Base-by-base conservation (phyloP, 2,113 vertebrate genomes). In the Formicarius rufipectus region DNA sequence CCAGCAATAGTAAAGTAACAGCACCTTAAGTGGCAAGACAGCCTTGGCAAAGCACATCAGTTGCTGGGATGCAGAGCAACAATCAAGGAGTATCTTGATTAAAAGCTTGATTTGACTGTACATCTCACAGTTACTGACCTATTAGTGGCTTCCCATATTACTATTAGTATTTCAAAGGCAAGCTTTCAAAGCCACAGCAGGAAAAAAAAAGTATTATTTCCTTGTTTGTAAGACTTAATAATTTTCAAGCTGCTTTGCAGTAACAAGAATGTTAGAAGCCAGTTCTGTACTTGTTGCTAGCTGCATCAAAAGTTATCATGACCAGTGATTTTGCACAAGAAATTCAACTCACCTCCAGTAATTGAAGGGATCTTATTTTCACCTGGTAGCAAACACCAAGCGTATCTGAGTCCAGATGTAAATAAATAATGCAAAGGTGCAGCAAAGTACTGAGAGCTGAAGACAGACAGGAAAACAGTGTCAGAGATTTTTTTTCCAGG, bases 1-100 rank as follows among this genome's bases (percentile, higher is more conserved):
- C 56, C 50, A 71, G 50, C 22, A 66, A 14, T 35, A 74, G 22
- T 23, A n/a, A 3, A 20, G 23, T 31, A 56, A 73, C 0, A 0
- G 24, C 20, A 58, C 17, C 2, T 0, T 31, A 66, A 55, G 16
- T 37, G 30, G 56, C 62, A 50, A 67, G 30, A 10, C 37, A 91
- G 27, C 35, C 45, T 37, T 52, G 19, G 49, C 69, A 58, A 72
- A 63, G 31, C 28, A 53, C 28, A 44, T 49, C 15, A 22, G 8
- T 64, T 56, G 39, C 30, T n/a, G 7, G n/a, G 13, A 31, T 30
- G 31, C 53, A 44, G 21, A 87, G 37, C 37, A 37, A 39, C 25
- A 66, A 44, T 7, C 6, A n/a, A 59, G 50, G 22, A 45, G 12
- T 2, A n/a, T 9, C 55, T 31, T 68, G 18, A 69, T 63, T 75